A percentile compares a stretch with the other conserved stretches of the same genome.
phyloP scores from a whole-genome alignment of 2,888 invertebrate species.

The Cryptophagus acutangulus region DNA sequence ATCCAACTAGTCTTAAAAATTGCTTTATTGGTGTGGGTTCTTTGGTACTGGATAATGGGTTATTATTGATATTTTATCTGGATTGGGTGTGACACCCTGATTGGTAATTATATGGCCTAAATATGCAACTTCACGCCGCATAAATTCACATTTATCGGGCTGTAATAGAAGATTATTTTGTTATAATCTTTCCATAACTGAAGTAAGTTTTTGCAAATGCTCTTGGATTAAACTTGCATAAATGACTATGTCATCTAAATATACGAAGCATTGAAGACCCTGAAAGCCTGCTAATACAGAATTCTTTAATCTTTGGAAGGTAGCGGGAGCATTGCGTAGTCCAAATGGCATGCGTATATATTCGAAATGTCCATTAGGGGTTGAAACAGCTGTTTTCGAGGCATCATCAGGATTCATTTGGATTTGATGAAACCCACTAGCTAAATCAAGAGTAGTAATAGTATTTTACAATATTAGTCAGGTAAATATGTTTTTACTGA shows the following conservation, averaged over 20 bases:
- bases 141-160: conserved; percentile 39
- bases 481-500: no score
- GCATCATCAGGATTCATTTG: conserved; percentile 16
- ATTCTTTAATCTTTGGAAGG: no score
- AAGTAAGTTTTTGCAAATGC: conserved; percentile 31
- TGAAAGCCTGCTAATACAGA: no score
- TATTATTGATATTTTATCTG: conserved; percentile 29
- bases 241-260: conserved; percentile 33
- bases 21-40: no score
- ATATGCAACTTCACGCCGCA: conserved; percentile 38
- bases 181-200: conserved; percentile 31
- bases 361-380: no score
- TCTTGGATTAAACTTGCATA: conserved; percentile 28
- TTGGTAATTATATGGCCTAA: conserved; percentile 39
- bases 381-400: no score
- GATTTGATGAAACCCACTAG: conserved; percentile 39
- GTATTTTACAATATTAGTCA: no score
- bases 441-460: conserved; percentile 38
- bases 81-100: conserved; percentile 40
- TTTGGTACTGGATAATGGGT: no score
- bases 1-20: no score
- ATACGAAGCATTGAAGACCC: no score
- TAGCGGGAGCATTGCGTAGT: no score
- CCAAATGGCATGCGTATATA: no score
- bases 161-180: conserved; percentile 24